A percentile compares a stretch with the other conserved stretches of the same genome.
Conservation (phyloP, 2,797 vertebrate genomes). For the Fistularia tabacaria region DNA sequence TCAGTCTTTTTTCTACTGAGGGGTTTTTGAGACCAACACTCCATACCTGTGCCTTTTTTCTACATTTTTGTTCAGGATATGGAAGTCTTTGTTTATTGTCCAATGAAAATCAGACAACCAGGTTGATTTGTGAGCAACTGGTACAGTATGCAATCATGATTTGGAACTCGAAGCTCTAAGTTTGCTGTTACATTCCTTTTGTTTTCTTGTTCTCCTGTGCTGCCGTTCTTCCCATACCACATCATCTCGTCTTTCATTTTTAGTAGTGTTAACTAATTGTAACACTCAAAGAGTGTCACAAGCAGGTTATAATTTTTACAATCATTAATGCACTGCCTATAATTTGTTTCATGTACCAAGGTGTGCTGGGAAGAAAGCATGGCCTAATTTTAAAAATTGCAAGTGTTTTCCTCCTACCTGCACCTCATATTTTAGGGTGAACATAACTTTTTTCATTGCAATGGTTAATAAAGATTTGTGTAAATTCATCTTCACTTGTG, state of each 20-base stretch:
- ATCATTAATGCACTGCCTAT: slow-evolving; percentile 21
- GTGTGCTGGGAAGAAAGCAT: slow-evolving; percentile 20
- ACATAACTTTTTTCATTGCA: slow-evolving; percentile 63
- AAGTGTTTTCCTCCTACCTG: slow-evolving; percentile 35
- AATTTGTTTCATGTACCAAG: slow-evolving; percentile 6
- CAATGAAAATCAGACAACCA: slow-evolving; percentile 16
- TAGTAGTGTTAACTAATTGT: slow-evolving; percentile 16
- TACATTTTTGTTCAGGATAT: slow-evolving; percentile 58
- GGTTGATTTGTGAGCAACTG: slow-evolving; percentile 18
- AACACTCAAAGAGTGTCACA: slow-evolving; percentile 28
- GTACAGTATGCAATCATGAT: slow-evolving; percentile 51
- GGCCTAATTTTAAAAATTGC: slow-evolving; percentile 23
- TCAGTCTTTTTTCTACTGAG: slow-evolving; percentile 49
- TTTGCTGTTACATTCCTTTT: slow-evolving; percentile 65
- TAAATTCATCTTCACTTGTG: slow-evolving; percentile 32
- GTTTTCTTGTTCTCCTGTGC: slow-evolving; percentile 25
- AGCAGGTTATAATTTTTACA: slow-evolving; percentile 36
- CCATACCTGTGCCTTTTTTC: slow-evolving; percentile 73
- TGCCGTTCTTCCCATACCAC: slow-evolving; percentile 38
- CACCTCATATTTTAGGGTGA: slow-evolving; percentile 57
- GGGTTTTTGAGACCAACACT: slow-evolving; percentile 69
- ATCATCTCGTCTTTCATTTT: slow-evolving; percentile 2
- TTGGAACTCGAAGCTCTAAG: slow-evolving; percentile 33
- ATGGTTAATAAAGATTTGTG: slow-evolving; percentile 73
- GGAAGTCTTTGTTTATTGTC: slow-evolving; percentile 37